Conservation (phyloP, 2,113 vertebrate genomes). For the Nothobranchius kuhntae region DNA sequence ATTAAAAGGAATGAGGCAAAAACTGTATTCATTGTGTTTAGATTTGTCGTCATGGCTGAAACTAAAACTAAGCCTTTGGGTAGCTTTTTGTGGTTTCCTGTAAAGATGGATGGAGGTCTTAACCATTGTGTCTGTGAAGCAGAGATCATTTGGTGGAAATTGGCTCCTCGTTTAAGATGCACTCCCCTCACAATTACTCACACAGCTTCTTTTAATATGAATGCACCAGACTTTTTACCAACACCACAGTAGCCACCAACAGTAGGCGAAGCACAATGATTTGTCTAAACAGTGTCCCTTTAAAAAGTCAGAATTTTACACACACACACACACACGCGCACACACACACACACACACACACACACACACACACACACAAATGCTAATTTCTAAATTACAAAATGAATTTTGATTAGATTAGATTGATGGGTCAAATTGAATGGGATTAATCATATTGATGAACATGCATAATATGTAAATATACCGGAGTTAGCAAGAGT, state of each 20-base stretch:
- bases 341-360: no score
- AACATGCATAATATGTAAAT: no score
- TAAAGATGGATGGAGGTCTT: constrained; percentile 63
- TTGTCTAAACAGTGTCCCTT: no score
- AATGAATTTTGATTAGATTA: no score
- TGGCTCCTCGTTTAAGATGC: constrained; percentile 68
- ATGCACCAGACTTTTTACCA: constrained; percentile 67
- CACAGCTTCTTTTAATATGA: constrained; percentile 64
- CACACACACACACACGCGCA: no score
- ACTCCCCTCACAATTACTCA: constrained; percentile 64
- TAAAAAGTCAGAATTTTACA: no score
- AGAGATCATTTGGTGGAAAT: constrained; percentile 64
- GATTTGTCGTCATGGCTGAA: constrained; percentile 69
- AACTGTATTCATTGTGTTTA: constrained; percentile 73
- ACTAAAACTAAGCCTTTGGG: constrained; percentile 71
- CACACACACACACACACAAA: no score
- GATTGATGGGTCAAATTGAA: no score
- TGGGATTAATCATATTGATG: no score
- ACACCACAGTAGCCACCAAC: constrained; percentile 23
- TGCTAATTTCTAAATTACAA: no score
- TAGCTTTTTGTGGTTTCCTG: constrained; percentile 55
- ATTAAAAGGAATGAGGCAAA: constrained; percentile 70
- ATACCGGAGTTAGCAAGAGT: no score
- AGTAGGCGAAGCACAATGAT: no score
- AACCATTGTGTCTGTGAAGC: constrained; percentile 59